These are phyloP conservation scores for Lepidocolaptes lacrymiger DNA, from an alignment of 2,797 vertebrate species.

Conservation along the genomic window DNA sequence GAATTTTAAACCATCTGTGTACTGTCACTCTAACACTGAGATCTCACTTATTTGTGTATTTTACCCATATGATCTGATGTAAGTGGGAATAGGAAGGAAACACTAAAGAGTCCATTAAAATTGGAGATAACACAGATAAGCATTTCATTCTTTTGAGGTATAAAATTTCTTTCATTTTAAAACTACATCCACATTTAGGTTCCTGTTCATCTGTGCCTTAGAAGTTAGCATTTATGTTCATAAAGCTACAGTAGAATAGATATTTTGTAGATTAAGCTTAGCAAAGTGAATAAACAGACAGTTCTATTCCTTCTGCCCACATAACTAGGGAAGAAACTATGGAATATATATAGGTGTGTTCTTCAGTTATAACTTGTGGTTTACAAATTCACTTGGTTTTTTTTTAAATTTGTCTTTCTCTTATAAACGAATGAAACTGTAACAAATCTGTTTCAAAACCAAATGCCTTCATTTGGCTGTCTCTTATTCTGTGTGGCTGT, in stretches of 20 bases:
- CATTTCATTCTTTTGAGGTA: neutral
- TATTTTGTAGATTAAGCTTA: neutral
- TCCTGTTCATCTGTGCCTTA: neutral
- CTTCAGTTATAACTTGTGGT: neutral
- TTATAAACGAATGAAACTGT: neutral
- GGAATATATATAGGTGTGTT: neutral
- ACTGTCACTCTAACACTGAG: constrained; percentile 27
- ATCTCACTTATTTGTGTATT: constrained; percentile 28
- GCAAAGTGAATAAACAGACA: neutral
- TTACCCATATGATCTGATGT: neutral
- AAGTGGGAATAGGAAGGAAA: constrained; percentile 1
- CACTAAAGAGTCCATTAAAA: neutral
- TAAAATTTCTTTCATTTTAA: neutral
- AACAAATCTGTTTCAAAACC: neutral
- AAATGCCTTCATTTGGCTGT: neutral
- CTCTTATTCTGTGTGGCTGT: neutral
- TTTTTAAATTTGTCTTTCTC: neutral
- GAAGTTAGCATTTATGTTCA: neutral
- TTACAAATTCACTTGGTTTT: neutral
- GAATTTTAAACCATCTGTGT: constrained; percentile 58
- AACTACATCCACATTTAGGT: neutral
- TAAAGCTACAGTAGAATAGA: neutral
- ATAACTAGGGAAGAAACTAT: neutral
- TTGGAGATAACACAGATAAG: neutral
- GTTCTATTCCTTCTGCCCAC: neutral